A percentile compares a stretch with the other conserved stretches of the same genome.
Evolutionary conservation across 1,140 invertebrate species (phyloP).

Genomic region (Coelopa frigida): DNA sequence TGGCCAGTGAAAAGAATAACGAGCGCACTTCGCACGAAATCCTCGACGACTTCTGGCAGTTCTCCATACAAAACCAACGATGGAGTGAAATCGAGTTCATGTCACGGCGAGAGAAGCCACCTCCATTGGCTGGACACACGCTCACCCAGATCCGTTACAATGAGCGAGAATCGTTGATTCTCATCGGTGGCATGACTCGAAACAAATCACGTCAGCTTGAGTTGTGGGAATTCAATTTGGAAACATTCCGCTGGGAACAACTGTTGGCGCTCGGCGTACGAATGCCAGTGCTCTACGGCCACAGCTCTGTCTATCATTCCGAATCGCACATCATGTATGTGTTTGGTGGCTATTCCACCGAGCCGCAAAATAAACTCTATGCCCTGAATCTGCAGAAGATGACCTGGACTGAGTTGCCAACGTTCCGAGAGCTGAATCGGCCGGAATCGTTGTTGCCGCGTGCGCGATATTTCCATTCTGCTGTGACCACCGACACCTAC

Average conservation of each 20-base stretch:
- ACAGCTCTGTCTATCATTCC: conserved; percentile 79
- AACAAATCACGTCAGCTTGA: conserved; percentile 63
- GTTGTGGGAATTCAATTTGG: conserved; percentile 76
- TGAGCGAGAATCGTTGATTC: conserved; percentile 66
- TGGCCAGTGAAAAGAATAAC: conserved; percentile 40
- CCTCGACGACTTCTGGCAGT: conserved; percentile 86
- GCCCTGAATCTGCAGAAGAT: conserved; percentile 67
- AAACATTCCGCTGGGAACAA: conserved; percentile 62
- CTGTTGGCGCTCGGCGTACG: conserved; percentile 62
- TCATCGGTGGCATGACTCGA: conserved; percentile 85
- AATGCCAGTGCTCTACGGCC: conserved; percentile 80
- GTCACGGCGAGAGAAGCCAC: conserved; percentile 47
- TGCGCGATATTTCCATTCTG: conserved; percentile 79
- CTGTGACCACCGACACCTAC: conserved; percentile 77
- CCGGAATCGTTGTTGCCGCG: conserved; percentile 54
- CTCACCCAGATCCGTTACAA: conserved; percentile 69
- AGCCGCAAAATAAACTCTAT: conserved; percentile 60
- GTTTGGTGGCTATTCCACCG: conserved; percentile 70
- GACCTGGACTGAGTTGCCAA: conserved; percentile 69
- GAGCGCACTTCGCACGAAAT: conserved; percentile 55
- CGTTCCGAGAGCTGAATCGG: conserved; percentile 56
- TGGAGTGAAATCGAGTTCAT: conserved; percentile 61
- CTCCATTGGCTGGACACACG: conserved; percentile 78
- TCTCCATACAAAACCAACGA: conserved; percentile 75
- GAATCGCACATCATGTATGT: conserved; percentile 78